Evolutionary conservation across 2,113 vertebrate species (phyloP).

Genomic region (Rhea americana): DNA sequence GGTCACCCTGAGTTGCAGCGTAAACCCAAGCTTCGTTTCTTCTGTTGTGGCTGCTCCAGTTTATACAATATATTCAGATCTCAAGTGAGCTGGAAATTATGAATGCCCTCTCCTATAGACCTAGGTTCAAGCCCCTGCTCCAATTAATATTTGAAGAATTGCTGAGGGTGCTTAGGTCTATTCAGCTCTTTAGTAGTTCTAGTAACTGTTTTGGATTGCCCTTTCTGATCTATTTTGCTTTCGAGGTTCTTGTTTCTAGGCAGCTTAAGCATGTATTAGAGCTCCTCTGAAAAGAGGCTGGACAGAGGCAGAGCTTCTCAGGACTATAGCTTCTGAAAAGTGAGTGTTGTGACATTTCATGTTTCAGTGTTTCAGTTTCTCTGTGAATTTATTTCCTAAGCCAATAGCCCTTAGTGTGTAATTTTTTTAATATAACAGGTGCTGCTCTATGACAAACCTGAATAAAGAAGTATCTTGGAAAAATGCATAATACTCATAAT

Average conservation of each 20-base stretch:
- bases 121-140: not conserved
- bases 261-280: not conserved
- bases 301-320: not conserved
- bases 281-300: not conserved
- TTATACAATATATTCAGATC: not conserved
- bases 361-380: not conserved
- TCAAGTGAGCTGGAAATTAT: not conserved
- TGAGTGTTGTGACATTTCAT: not conserved
- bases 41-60: not conserved
- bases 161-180: not conserved
- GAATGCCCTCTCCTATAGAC: not conserved
- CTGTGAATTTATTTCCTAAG: not conserved
- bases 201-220: not conserved
- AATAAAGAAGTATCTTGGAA: not conserved
- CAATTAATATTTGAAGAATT: not conserved
- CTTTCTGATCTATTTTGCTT: not conserved
- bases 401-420: not conserved
- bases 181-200: not conserved
- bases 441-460: conserved; percentile 5
- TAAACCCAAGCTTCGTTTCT: not conserved
- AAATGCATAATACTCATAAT: not conserved
- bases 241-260: not conserved
- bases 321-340: not conserved
- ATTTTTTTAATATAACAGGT: not conserved
- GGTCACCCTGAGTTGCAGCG: not conserved